Base-by-base conservation (phyloP, 2,888 invertebrate genomes). In the Doris montereyensis region DNA sequence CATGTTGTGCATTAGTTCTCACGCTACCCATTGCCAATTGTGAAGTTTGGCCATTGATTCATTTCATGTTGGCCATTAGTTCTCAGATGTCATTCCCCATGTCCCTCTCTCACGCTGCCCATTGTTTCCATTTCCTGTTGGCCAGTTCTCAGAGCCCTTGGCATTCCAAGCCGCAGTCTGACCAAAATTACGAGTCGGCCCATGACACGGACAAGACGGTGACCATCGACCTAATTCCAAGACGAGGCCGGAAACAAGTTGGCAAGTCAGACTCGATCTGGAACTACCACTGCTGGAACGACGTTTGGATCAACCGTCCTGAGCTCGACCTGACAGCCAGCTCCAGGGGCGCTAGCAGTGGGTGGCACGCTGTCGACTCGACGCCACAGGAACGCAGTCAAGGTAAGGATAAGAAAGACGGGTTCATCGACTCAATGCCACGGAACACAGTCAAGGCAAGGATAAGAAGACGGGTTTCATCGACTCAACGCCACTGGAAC, bases 131-230 rank as follows among this genome's bases (percentile, higher is more conserved):
- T n/a, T n/a, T n/a, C n/a, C n/a, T n/a, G n/a, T n/a, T n/a, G n/a
- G n/a, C n/a, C 17, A 88, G 89, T 89, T 62, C 85, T 86, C 72
- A 82, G 89, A 68, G 85, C 89, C 13, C 80, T 89, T 26, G 89
- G 89, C 13, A 81, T 89, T 0, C 87, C 88, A 0, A 86, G 87
- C 57, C 83, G 89, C 2, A 84, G 84, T 34, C 85, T 89, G 4
- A 88, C 89, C 0, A 89, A 87, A 80, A 88, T 86, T 79, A 81
- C 84, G 52, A 41, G 30, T 88, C 88, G 1, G 88, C 88, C 1
- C 89, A 88, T 76, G 88, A 89, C 81, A 83, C 83, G 0, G 88
- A 89, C 80, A 35, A 77, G 62, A 88, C 57, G 10, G 60, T 28
- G 35, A 77, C 65, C 32, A 70, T 67, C 30, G 75, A 75, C 35